Evolutionary conservation across 2,797 vertebrate species (phyloP).

Genomic region (Pantherophis vulpinus): DNA sequence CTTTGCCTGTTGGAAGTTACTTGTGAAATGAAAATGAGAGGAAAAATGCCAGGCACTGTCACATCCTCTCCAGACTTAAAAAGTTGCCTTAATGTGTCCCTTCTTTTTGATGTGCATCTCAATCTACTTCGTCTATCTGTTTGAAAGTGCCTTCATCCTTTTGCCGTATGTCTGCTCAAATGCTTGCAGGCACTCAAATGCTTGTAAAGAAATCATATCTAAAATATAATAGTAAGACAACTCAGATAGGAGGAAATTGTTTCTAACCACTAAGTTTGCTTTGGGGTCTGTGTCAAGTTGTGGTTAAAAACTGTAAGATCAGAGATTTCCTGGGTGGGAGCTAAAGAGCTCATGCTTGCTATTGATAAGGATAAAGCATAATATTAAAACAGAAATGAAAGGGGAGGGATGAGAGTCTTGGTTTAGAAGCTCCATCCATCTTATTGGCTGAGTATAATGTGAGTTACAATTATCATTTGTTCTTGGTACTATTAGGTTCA

Average conservation of each 20-base stretch:
- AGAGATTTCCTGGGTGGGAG: not conserved
- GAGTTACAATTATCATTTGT: constrained; percentile 4
- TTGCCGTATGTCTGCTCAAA: not conserved
- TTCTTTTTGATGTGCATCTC: not conserved
- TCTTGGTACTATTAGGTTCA: not conserved
- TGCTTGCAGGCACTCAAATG: not conserved
- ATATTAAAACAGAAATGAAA: not conserved
- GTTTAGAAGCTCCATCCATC: constrained; percentile 8
- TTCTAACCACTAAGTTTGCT: not conserved
- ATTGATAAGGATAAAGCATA: not conserved
- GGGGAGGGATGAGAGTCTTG: not conserved
- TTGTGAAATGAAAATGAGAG: constrained; percentile 5
- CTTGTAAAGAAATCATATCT: constrained; percentile 11
- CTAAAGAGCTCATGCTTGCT: not conserved
- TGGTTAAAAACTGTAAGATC: constrained; percentile 10
- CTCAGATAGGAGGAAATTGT: not conserved
- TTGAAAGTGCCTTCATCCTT: not conserved
- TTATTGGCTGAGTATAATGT: constrained; percentile 1
- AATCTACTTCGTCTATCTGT: not conserved
- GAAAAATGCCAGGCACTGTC: constrained; percentile 7
- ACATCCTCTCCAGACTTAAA: constrained; percentile 43
- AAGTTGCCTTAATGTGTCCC: not conserved
- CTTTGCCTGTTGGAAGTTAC: constrained; percentile 33
- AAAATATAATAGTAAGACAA: constrained; percentile 10
- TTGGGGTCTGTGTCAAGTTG: constrained; percentile 1